Evolutionary conservation across 2,888 invertebrate genomes (phyloP).

Genomic region (Neoascia interrupta): DNA sequence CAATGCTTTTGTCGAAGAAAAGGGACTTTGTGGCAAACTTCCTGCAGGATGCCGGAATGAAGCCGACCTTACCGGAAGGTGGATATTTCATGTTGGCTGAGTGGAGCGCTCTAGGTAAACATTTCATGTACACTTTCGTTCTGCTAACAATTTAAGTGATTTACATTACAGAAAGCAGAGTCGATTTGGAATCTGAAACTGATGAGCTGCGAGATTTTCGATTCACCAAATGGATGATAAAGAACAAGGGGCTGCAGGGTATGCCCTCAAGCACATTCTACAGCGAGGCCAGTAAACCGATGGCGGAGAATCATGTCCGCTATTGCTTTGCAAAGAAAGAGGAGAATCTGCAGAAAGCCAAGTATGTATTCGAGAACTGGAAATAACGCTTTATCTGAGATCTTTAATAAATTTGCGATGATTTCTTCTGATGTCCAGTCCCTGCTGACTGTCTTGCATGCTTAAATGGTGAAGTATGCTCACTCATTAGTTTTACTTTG

Average conservation of each 20-base stretch:
- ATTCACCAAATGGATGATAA: constrained; percentile 97
- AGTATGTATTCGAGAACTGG: constrained; percentile 84
- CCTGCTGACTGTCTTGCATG: too few species aligned
- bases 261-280: constrained; percentile 98
- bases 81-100: constrained; percentile 99
- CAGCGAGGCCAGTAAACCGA: constrained; percentile 86
- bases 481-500: too few species aligned
- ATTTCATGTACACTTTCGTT: too few species aligned
- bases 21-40: constrained; percentile 89
- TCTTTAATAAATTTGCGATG: too few species aligned
- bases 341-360: constrained; percentile 85
- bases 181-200: constrained; percentile 85
- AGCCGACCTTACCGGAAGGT: constrained; percentile 95
- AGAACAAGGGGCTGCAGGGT: constrained; percentile 93
- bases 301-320: constrained; percentile 92
- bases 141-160: too few species aligned
- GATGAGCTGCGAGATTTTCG: constrained; percentile 91
- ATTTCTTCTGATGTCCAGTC: too few species aligned
- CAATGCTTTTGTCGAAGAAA: constrained; percentile 87
- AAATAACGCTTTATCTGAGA: too few species aligned
- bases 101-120: constrained; percentile 87
- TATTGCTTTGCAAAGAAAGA: constrained; percentile 97
- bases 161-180: constrained; percentile 82
- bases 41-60: constrained; percentile 89
- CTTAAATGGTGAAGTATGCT: too few species aligned